phyloP scores from a whole-genome alignment of 1,140 invertebrate genomes.

The Drosophila suzukii region DNA sequence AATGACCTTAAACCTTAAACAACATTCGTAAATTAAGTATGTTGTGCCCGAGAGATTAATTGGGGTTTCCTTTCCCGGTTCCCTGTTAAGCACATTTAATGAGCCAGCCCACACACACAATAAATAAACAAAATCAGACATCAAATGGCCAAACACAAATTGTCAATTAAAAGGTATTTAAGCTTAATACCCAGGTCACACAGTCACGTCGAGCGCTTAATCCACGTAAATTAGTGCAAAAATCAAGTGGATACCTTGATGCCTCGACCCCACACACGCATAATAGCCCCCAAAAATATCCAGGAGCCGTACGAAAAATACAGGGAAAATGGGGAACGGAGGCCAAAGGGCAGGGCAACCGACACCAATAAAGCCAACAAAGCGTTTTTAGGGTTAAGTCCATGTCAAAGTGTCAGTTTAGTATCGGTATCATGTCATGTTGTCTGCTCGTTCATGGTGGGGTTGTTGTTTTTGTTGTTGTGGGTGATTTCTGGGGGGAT shows the following conservation, averaged over 20 bases:
- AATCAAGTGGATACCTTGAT: conserved; percentile 78
- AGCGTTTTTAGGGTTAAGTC: conserved; percentile 84
- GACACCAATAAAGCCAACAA: conserved; percentile 83
- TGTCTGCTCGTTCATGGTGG: conserved; percentile 45
- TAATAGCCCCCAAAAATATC: conserved; percentile 6
- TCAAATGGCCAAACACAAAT: conserved; percentile 71
- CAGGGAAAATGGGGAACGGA: neutral
- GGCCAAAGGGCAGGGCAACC: conserved; percentile 61
- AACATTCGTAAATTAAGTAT: neutral
- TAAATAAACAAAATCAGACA: conserved; percentile 72
- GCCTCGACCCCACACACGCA: conserved; percentile 12
- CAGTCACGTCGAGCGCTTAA: conserved; percentile 56
- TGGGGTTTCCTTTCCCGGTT: neutral
- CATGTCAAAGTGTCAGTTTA: conserved; percentile 85
- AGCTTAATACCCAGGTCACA: conserved; percentile 77
- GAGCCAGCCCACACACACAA: conserved; percentile 20
- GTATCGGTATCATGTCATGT: conserved; percentile 84
- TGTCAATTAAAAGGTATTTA: conserved; percentile 84
- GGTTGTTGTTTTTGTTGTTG: conserved; percentile 22
- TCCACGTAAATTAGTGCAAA: conserved; percentile 83
- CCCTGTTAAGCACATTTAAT: conserved; percentile 29
- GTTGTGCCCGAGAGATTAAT: conserved; percentile 24
- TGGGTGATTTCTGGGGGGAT: conserved; percentile 19
- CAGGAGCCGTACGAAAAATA: neutral
- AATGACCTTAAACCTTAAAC: neutral